Percentiles rank a stretch among this genome's conserved stretches.
Conservation (phyloP, 64 coral and sea anemone species). For the Montipora foliosa region DNA sequence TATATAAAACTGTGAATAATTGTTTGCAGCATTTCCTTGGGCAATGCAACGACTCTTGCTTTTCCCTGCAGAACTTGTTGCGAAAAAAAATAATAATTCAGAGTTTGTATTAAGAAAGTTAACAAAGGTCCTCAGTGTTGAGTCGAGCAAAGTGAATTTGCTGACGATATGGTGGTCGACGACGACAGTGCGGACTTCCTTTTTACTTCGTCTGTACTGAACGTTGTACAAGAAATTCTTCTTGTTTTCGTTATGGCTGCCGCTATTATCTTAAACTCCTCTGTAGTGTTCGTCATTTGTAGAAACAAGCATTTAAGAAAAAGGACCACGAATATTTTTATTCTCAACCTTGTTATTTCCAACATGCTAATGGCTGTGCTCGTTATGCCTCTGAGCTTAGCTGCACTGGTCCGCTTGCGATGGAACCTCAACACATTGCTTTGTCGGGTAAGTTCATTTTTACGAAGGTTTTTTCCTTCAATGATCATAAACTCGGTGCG, state of each 20-base stretch:
- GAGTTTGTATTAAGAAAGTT: background rate
- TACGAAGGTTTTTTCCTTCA: background rate
- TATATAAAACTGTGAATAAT: background rate
- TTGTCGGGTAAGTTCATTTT: conserved; percentile 77
- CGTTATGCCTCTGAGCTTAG: conserved; percentile 81
- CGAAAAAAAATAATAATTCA: background rate
- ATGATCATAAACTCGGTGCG: background rate
- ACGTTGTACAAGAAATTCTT: conserved; percentile 52
- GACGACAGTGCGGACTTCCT: background rate
- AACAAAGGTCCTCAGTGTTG: background rate
- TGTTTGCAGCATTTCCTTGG: background rate
- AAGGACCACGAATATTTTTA: conserved; percentile 87
- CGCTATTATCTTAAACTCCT: conserved; percentile 75
- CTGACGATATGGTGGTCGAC: background rate
- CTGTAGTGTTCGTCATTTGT: conserved; percentile 73
- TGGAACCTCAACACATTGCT: conserved; percentile 77
- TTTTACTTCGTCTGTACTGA: background rate
- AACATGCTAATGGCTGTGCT: conserved; percentile 76
- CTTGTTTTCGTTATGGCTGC: conserved; percentile 60
- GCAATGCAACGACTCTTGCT: background rate
- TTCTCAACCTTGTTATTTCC: conserved; percentile 86
- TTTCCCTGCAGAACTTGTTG: background rate
- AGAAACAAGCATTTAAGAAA: conserved; percentile 64
- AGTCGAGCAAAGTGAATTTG: background rate
- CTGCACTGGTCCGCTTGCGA: conserved; percentile 29